Evolutionary conservation across 2,113 vertebrate genomes (phyloP).

Genomic region (Chaetura pelagica): DNA sequence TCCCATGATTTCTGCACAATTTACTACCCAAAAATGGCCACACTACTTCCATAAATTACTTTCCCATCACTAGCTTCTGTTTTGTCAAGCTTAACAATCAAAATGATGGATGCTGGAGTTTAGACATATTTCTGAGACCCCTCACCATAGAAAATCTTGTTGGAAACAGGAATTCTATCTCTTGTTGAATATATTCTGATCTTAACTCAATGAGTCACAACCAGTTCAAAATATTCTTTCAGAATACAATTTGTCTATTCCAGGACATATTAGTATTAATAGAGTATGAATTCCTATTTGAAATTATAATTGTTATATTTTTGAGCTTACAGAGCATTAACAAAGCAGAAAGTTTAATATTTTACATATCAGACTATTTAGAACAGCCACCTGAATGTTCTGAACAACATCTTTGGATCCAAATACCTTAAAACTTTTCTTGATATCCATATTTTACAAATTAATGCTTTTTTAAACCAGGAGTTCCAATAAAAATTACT

Average conservation of each 20-base stretch:
- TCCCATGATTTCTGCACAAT: background rate
- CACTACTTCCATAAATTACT: background rate
- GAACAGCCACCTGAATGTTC: background rate
- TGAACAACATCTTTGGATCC: background rate
- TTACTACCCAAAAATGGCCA: background rate
- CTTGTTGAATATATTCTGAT: background rate
- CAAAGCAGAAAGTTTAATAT: background rate
- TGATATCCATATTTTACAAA: background rate
- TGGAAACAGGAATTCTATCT: background rate
- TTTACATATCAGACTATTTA: background rate
- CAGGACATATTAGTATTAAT: background rate
- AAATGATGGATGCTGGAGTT: background rate
- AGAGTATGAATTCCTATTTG: background rate
- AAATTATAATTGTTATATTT: background rate
- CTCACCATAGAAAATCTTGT: background rate
- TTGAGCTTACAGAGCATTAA: background rate
- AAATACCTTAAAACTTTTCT: background rate
- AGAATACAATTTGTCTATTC: background rate
- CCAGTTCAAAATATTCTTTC: background rate
- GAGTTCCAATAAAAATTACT: background rate
- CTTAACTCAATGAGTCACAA: background rate
- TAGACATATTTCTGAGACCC: background rate
- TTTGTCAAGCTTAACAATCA: background rate
- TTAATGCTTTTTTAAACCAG: background rate
- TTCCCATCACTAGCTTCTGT: background rate